A percentile compares a stretch with the other conserved stretches of the same genome.
phyloP scores from a whole-genome alignment of 2,888 invertebrate species.

The Aspidiotus destructor region DNA sequence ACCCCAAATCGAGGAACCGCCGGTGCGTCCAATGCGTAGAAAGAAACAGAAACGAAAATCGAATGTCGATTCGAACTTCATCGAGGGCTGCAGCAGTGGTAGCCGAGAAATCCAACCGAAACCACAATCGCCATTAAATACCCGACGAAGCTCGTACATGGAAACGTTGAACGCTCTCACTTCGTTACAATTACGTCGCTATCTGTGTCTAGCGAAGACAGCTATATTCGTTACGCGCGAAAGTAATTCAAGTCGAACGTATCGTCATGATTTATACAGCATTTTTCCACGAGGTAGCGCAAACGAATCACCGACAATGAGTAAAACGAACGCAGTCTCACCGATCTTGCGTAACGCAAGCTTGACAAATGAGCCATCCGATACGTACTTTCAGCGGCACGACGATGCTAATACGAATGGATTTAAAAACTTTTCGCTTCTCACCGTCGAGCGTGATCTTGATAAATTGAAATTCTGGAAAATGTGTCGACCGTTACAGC shows the following conservation, averaged over 20 bases:
- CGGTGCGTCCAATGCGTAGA: slow-evolving; percentile 16
- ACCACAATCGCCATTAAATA: background rate
- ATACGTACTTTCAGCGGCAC: slow-evolving; percentile 6
- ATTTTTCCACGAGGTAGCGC: slow-evolving; percentile 5
- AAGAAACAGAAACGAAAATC: slow-evolving; percentile 28
- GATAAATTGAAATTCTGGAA: slow-evolving; percentile 18
- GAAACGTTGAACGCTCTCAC: slow-evolving; percentile 8
- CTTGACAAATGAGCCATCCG: slow-evolving; percentile 24
- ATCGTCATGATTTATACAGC: slow-evolving; percentile 14
- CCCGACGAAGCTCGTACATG: background rate
- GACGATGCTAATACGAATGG: background rate
- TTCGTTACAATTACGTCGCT: slow-evolving; percentile 12
- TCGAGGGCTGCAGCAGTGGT: background rate
- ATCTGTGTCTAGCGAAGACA: slow-evolving; percentile 2
- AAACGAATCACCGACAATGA: slow-evolving; percentile 16
- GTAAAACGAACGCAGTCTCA: background rate
- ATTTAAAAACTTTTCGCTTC: slow-evolving; percentile 23
- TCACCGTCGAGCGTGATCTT: slow-evolving; percentile 16
- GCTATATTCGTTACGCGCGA: background rate
- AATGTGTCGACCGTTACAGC: slow-evolving; percentile 1
- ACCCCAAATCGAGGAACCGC: slow-evolving; percentile 22
- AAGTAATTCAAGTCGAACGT: background rate
- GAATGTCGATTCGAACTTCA: background rate
- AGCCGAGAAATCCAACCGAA: background rate
- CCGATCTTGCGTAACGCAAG: slow-evolving; percentile 11